Evolutionary conservation across 2,888 invertebrate species (phyloP).

Genomic region (Drosophila helvetica): DNA sequence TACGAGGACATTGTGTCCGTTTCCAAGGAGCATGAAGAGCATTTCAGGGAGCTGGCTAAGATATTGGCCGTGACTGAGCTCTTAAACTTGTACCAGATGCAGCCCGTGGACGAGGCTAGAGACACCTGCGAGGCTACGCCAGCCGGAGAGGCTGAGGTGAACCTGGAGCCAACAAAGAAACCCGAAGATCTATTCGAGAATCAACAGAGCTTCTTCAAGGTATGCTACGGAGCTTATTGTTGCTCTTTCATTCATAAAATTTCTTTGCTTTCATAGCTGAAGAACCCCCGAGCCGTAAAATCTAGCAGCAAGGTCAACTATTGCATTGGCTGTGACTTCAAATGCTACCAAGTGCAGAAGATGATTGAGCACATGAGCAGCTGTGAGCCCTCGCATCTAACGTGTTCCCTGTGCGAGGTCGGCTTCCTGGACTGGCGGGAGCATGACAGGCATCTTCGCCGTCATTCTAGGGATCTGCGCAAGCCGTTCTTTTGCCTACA

Average conservation of each 20-base stretch:
- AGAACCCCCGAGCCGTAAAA: conserved; percentile 73
- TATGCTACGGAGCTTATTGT: conserved; percentile 15
- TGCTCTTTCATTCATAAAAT: background rate
- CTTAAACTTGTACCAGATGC: conserved; percentile 76
- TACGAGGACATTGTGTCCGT: conserved; percentile 82
- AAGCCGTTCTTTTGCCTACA: conserved; percentile 85
- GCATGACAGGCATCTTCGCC: conserved; percentile 83
- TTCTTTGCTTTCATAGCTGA: conserved; percentile 46
- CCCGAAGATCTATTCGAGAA: conserved; percentile 77
- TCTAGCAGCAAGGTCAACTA: conserved; percentile 83
- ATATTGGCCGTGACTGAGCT: conserved; percentile 80
- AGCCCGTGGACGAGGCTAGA: conserved; percentile 34
- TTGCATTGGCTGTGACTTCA: conserved; percentile 83
- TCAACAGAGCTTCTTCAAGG: conserved; percentile 81
- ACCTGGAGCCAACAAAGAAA: conserved; percentile 38
- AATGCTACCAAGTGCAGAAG: conserved; percentile 83
- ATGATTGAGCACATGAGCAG: conserved; percentile 81
- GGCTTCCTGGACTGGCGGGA: conserved; percentile 81
- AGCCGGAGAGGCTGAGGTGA: conserved; percentile 11
- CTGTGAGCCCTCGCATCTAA: conserved; percentile 79
- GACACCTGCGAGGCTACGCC: conserved; percentile 51
- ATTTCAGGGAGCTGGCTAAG: conserved; percentile 81
- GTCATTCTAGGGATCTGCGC: conserved; percentile 83
- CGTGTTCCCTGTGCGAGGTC: conserved; percentile 81
- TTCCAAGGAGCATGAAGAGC: conserved; percentile 79